Evolutionary conservation across 2,113 vertebrate genomes (phyloP).

Genomic region (Turdus rufiventris): DNA sequence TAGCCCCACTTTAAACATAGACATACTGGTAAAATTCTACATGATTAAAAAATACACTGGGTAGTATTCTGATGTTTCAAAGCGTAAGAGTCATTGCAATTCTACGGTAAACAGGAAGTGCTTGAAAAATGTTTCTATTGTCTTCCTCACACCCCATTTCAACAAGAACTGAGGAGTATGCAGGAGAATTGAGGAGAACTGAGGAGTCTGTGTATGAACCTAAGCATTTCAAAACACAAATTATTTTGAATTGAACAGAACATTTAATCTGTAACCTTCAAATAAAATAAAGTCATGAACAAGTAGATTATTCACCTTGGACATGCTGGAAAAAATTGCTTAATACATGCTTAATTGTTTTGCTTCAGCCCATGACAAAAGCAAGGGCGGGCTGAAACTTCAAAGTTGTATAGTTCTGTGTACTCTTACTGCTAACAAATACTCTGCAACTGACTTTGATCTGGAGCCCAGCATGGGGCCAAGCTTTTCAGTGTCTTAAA

Average conservation of each 20-base stretch:
- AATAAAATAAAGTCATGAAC: not conserved
- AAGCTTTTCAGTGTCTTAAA: not conserved
- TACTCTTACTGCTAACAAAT: not conserved
- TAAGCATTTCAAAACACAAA: not conserved
- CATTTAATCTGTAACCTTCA: not conserved
- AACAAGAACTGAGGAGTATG: not conserved
- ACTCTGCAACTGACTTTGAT: not conserved
- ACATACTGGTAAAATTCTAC: not conserved
- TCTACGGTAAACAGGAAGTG: not conserved
- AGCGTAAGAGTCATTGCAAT: not conserved
- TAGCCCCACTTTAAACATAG: not conserved
- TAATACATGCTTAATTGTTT: not conserved
- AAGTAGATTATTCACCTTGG: not conserved
- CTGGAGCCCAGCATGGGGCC: not conserved
- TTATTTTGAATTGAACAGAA: not conserved
- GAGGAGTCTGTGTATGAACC: not conserved
- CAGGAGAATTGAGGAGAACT: no score
- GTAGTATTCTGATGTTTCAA: not conserved
- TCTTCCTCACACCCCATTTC: not conserved
- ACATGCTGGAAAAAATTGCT: not conserved
- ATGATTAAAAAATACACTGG: not conserved
- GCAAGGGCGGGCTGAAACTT: not conserved
- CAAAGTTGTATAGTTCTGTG: not conserved
- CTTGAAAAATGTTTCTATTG: not conserved
- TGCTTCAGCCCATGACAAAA: not conserved